Percentiles rank a stretch among this genome's conserved stretches.
phyloP scores from a whole-genome alignment of 2,888 invertebrate genomes.

The Diaprepes abbreviatus region DNA sequence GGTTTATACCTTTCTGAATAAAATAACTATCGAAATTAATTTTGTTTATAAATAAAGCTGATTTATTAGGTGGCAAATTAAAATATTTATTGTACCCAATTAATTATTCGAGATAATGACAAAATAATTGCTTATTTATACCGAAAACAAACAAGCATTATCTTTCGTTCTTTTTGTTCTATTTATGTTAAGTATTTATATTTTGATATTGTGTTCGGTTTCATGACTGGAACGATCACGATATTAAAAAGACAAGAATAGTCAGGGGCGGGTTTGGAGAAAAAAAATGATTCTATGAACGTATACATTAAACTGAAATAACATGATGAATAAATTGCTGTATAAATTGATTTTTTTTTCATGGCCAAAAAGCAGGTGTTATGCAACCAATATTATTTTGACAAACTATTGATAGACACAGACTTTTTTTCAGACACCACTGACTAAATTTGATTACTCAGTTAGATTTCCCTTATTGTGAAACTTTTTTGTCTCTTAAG shows the following conservation, averaged over 20 bases:
- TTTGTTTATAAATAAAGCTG: not conserved
- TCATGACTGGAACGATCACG: slow-evolving; percentile 2
- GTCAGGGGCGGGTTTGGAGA: not conserved
- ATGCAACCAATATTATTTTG: too few species aligned
- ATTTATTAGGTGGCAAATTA: slow-evolving; percentile 22
- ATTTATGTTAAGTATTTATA: slow-evolving; percentile 9
- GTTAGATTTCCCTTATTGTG: too few species aligned
- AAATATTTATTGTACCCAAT: slow-evolving; percentile 11
- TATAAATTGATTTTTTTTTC: too few species aligned
- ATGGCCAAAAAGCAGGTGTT: too few species aligned
- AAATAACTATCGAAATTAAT: not conserved
- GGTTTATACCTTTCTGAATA: not conserved
- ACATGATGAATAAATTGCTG: too few species aligned
- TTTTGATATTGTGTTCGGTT: slow-evolving; percentile 8
- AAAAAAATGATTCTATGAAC: too few species aligned
- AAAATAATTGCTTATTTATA: slow-evolving; percentile 21
- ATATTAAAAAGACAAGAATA: not conserved
- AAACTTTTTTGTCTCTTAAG: too few species aligned
- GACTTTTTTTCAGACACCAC: too few species aligned
- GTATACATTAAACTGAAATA: too few species aligned
- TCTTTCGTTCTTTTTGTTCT: slow-evolving; percentile 15
- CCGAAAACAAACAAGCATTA: slow-evolving; percentile 9
- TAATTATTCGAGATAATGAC: slow-evolving; percentile 17
- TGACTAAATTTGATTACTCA: too few species aligned
- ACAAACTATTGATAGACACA: too few species aligned